phyloP scores from a whole-genome alignment of 2,113 vertebrate genomes.

The Psittacara wagleri region DNA sequence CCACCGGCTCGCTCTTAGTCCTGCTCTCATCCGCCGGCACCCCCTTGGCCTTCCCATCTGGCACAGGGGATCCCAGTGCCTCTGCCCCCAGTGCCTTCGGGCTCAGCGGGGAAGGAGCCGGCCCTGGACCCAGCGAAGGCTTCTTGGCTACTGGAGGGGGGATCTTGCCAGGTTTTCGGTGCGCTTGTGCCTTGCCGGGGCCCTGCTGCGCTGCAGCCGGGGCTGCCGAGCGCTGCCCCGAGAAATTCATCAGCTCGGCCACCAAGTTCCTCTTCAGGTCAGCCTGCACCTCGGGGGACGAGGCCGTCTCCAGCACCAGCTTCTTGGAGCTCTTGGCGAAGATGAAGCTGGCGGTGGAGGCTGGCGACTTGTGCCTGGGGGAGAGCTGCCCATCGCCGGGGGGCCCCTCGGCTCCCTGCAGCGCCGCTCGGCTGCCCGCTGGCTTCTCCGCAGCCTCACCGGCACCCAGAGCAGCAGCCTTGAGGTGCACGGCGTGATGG shows the following conservation, averaged over 20 bases:
- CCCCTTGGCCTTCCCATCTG: background rate
- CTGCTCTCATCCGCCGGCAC: conserved; percentile 23
- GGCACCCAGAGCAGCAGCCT: conserved; percentile 79
- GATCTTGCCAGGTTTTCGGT: conserved; percentile 77
- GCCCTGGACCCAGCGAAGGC: conserved; percentile 66
- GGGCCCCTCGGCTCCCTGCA: background rate
- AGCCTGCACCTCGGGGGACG: conserved; percentile 71
- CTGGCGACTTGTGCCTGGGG: conserved; percentile 77
- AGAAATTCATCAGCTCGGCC: conserved; percentile 80
- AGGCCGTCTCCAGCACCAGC: conserved; percentile 77
- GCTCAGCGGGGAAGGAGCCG: background rate
- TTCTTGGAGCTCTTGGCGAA: conserved; percentile 89
- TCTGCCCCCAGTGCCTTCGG: background rate
- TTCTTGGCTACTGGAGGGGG: conserved; percentile 93
- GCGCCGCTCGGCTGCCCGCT: background rate
- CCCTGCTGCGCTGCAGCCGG: background rate
- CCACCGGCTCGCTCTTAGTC: conserved; percentile 55
- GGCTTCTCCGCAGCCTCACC: conserved; percentile 32
- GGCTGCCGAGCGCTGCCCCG: conserved; percentile 63
- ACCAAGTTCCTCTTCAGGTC: conserved; percentile 79
- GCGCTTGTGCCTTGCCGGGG: conserved; percentile 14
- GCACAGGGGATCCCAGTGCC: background rate
- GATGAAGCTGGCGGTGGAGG: conserved; percentile 91
- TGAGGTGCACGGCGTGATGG: conserved; percentile 84
- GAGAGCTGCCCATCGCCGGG: conserved; percentile 54